Evolutionary conservation across 2,888 invertebrate species (phyloP).

Genomic region (Globia sparganii): DNA sequence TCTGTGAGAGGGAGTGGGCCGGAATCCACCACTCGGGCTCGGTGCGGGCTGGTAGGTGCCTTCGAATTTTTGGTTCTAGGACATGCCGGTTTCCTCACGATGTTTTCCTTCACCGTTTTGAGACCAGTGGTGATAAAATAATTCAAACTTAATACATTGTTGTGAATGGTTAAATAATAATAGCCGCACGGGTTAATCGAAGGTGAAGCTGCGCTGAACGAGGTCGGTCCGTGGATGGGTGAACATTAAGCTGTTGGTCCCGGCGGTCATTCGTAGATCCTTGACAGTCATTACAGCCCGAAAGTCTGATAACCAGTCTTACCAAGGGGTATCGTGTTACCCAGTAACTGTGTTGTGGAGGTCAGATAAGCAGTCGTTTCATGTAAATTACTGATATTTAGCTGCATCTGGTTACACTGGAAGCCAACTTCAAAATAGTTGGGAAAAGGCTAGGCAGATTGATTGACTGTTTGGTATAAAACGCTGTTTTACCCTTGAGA

Average conservation of each 20-base stretch:
- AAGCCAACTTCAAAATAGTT: too few relatives aligned
- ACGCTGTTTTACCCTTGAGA: background rate
- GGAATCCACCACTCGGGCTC: too few relatives aligned
- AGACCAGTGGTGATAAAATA: too few relatives aligned
- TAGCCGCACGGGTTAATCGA: background rate
- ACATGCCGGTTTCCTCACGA: too few relatives aligned
- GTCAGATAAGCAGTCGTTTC: background rate
- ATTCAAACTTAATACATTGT: too few relatives aligned
- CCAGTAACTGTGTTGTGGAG: background rate
- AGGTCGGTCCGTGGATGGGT: background rate
- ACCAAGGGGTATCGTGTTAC: background rate
- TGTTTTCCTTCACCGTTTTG: too few relatives aligned
- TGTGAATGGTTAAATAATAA: background rate
- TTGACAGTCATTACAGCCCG: background rate
- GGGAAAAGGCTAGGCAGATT: background rate
- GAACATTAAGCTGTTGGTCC: background rate
- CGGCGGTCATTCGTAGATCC: background rate
- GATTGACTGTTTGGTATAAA: background rate
- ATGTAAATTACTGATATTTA: background rate
- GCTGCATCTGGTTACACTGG: background rate
- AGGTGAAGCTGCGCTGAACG: background rate
- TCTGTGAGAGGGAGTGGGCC: too few relatives aligned
- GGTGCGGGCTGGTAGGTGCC: too few relatives aligned
- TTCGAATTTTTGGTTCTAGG: too few relatives aligned
- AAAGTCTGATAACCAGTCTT: background rate